These are phyloP conservation scores for Tragelaphus scriptus DNA, from an alignment of 2,113 vertebrate genomes.

Conservation along the genomic window DNA sequence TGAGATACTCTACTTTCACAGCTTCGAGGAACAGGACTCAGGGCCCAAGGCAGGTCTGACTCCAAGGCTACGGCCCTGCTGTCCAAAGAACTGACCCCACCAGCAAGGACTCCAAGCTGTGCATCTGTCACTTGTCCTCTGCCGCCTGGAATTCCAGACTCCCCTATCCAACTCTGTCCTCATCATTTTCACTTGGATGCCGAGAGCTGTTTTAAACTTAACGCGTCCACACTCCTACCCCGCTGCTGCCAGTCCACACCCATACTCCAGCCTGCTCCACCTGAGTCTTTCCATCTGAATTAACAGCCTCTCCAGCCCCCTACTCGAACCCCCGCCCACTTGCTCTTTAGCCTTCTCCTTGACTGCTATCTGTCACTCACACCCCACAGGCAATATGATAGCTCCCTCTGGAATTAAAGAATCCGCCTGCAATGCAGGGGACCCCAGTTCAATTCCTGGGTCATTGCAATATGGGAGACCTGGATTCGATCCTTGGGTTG, in stretches of 20 bases:
- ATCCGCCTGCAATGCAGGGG: not conserved
- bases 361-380: not conserved
- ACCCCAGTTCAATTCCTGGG: not conserved
- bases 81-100: not conserved
- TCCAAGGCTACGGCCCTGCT: rapidly evolving
- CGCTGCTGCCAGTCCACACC: rapidly evolving
- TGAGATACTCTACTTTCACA: not conserved
- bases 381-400: rapidly evolving
- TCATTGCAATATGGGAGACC: not conserved
- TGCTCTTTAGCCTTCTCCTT: not conserved
- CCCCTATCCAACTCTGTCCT: not conserved
- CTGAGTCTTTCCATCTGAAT: not conserved
- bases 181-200: not conserved
- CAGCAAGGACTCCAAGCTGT: rapidly evolving
- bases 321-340: rapidly evolving
- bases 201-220: no score
- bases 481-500: not conserved
- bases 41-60: not conserved
- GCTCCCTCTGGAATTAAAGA: not conserved
- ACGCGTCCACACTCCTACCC: rapidly evolving
- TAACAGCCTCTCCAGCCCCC: not conserved
- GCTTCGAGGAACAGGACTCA: not conserved
- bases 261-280: rapidly evolving
- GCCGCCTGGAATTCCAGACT: not conserved
- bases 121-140: rapidly evolving